Evolutionary conservation across 2,113 vertebrate genomes (phyloP).

Genomic region (Scomber colias): DNA sequence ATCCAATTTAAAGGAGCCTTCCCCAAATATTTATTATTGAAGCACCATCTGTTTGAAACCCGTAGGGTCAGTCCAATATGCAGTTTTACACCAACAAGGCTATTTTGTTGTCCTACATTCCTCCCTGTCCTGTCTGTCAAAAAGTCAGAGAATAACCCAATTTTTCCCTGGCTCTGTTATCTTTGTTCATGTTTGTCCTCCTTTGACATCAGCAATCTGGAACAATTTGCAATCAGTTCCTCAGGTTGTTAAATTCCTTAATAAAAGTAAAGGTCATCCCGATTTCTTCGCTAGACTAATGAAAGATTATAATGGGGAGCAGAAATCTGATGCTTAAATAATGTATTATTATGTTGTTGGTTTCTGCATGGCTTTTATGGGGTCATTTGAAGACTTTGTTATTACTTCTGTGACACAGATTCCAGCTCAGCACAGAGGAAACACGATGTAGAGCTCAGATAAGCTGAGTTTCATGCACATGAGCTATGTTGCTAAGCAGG

Average conservation of each 20-base stretch:
- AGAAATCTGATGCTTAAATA: slow-evolving; percentile 56
- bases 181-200: slow-evolving; percentile 54
- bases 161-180: slow-evolving; percentile 17
- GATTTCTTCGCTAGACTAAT: slow-evolving; percentile 17
- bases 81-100: slow-evolving; percentile 62
- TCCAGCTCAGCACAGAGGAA: slow-evolving; percentile 12
- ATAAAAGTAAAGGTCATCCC: slow-evolving; percentile 28
- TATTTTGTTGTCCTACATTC: slow-evolving; percentile 72
- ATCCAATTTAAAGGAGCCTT: slow-evolving; percentile 85
- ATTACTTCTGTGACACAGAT: slow-evolving; percentile 56
- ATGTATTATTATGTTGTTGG: slow-evolving; percentile 50
- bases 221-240: slow-evolving; percentile 20
- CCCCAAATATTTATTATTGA: slow-evolving; percentile 83
- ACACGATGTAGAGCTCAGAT: slow-evolving; percentile 12
- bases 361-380: slow-evolving; percentile 36
- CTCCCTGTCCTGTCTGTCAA: slow-evolving; percentile 47
- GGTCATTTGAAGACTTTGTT: slow-evolving; percentile 58
- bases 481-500: background rate
- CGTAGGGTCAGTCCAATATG: slow-evolving; percentile 67
- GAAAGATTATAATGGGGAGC: slow-evolving; percentile 48
- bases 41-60: slow-evolving; percentile 81
- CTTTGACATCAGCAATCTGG: slow-evolving; percentile 36
- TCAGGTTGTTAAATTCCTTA: slow-evolving; percentile 5
- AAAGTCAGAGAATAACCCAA: slow-evolving; percentile 50
- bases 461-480: background rate